Evolutionary conservation across 2,113 vertebrate species (phyloP).

Genomic region (Nymphicus hollandicus): DNA sequence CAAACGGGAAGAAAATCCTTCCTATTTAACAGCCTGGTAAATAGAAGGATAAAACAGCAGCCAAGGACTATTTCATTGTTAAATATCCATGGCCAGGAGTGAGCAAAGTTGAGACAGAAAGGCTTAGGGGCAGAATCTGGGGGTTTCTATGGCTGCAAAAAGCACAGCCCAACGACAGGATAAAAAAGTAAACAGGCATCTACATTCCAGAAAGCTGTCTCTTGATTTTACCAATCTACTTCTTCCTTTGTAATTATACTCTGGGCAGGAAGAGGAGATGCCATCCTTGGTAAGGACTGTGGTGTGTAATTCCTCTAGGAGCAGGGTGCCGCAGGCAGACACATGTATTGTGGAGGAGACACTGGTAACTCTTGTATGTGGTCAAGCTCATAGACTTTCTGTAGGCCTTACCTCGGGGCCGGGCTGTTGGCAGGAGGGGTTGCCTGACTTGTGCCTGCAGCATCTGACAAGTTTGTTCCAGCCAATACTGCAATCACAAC

Average conservation of each 20-base stretch:
- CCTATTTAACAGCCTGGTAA: not conserved
- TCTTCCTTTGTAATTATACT: not conserved
- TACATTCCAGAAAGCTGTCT: not conserved
- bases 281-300: not conserved
- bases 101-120: not conserved
- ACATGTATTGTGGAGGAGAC: rapidly evolving
- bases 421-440: not conserved
- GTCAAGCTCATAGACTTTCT: not conserved
- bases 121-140: not conserved
- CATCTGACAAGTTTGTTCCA: rapidly evolving
- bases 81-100: not conserved
- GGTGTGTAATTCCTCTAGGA: not conserved
- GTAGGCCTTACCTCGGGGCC: not conserved
- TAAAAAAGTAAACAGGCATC: not conserved
- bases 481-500: not conserved
- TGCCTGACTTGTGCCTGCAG: rapidly evolving
- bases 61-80: not conserved
- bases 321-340: not conserved
- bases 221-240: not conserved
- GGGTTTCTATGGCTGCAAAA: not conserved
- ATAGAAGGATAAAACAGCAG: not conserved
- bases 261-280: not conserved
- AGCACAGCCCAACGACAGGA: not conserved
- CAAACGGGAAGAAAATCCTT: not conserved
- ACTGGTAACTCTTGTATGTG: rapidly evolving